These are phyloP conservation scores for Lacerta agilis DNA, from an alignment of 2,797 vertebrate species.

Conservation along the genomic window DNA sequence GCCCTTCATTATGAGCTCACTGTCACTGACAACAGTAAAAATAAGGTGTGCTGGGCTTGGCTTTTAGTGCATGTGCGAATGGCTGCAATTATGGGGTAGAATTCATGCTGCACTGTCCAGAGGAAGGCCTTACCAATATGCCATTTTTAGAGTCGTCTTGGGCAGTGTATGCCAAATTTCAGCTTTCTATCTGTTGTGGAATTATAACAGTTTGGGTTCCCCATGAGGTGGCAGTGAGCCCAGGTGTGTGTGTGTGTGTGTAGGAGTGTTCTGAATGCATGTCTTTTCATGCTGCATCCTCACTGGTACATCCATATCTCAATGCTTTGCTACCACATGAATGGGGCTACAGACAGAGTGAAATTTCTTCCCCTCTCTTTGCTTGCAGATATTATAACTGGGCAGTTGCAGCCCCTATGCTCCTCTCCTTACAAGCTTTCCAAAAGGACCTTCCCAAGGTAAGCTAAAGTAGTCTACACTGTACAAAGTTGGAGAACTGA, in stretches of 20 bases:
- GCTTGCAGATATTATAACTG: slow-evolving; percentile 92
- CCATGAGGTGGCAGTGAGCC: not conserved
- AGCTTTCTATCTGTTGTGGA: not conserved
- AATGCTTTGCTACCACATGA: not conserved
- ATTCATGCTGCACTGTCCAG: not conserved
- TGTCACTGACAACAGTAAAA: slow-evolving; percentile 8
- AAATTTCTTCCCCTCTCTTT: not conserved
- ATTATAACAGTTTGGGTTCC: not conserved
- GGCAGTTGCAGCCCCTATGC: slow-evolving; percentile 94
- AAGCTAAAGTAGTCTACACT: slow-evolving; percentile 41
- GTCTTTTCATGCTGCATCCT: not conserved
- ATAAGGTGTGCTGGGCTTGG: not conserved
- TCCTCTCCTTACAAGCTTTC: slow-evolving; percentile 92
- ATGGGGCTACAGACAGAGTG: not conserved
- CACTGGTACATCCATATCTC: not conserved
- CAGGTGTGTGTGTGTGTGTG: too few species aligned
- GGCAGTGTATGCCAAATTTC: not conserved
- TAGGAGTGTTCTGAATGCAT: not conserved
- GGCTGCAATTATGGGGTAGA: not conserved
- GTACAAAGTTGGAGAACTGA: not conserved
- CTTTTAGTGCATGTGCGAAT: not conserved
- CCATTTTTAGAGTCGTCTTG: not conserved
- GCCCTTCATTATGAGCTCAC: not conserved
- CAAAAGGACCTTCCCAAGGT: slow-evolving; percentile 94
- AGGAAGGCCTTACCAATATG: not conserved